These are phyloP conservation scores for Drosophila burlai DNA, from an alignment of 1,140 invertebrate genomes.

Conservation along the genomic window DNA sequence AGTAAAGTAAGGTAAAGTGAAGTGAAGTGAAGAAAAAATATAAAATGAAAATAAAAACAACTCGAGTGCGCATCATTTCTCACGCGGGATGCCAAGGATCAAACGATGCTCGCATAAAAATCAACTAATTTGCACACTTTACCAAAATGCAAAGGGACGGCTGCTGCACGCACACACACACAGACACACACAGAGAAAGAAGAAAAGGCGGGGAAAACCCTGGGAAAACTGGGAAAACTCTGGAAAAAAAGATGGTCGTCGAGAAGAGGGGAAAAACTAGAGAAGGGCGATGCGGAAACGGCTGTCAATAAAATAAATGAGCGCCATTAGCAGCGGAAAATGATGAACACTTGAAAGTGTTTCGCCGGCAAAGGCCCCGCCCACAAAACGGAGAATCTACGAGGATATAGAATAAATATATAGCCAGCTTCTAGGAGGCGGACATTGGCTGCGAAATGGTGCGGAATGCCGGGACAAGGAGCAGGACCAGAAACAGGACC, in stretches of 20 bases:
- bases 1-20: not conserved
- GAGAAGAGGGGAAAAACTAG: slow-evolving; percentile 17
- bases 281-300: slow-evolving; percentile 26
- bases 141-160: slow-evolving; percentile 45
- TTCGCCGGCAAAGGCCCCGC: slow-evolving; percentile 15
- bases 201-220: not conserved
- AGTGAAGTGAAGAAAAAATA: not conserved
- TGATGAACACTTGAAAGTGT: slow-evolving; percentile 68
- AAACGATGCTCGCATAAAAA: slow-evolving; percentile 60
- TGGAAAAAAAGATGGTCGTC: not conserved
- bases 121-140: slow-evolving; percentile 79
- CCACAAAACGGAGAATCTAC: not conserved
- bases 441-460: slow-evolving; percentile 35
- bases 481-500: not conserved
- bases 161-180: slow-evolving; percentile 8
- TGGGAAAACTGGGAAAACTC: not conserved
- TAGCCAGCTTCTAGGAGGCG: not conserved
- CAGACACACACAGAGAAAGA: not conserved
- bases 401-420: slow-evolving; percentile 13
- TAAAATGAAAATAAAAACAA: slow-evolving; percentile 7
- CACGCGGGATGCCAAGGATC: slow-evolving; percentile 39
- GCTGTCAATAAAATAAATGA: slow-evolving; percentile 82
- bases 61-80: slow-evolving; percentile 50
- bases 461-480: slow-evolving; percentile 10
- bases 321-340: slow-evolving; percentile 67